Base-by-base conservation (phyloP, 2,888 invertebrate species). In the Parnassius orleans region DNA sequence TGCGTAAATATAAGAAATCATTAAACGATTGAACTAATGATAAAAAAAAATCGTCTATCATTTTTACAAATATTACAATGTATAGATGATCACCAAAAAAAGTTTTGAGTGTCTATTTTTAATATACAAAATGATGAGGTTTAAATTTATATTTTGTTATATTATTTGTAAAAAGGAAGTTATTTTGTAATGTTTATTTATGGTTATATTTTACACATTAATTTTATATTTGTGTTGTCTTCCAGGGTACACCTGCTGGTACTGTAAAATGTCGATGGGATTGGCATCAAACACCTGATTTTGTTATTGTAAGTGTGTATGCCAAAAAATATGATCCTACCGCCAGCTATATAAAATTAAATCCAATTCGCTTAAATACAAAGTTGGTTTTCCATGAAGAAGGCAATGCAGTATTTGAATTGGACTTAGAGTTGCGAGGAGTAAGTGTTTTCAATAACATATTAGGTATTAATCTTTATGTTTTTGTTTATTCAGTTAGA, bases 271-370 rank as follows among this genome's bases (percentile, higher is more conserved):
- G 98, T 79, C 94, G 98, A 33, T 95, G 96, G 93, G 99, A 99
- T 82, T 98, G 98, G 96, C 98, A 98, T 87, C 99, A 99, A 90
- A 99, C 98, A 0, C 95, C 95, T 0, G 93, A 94, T 0, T 93
- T 94, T 80, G 96, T 99, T 0, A 95, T 96, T 65, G 94, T 99
- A 56, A 95, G 98, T 47, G 93, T 99, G 53, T 99, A 97, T 86
- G 96, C 97, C 1, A 99, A 99, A 90, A 95, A 96, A 72, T 96
- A 98, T 78, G 94, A 97, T 71, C 97, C 98, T 10, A 92, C 93
- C 15, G 81, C 93, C 63, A 97, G 97, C 65, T 87, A 80, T 60
- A 92, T 99, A 1, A 95, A 96, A 87, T 86, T 97, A 24, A 99
- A 97, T 87, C 96, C 97, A 12, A 95, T 99, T 53, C 93, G 96